Evolutionary conservation across 2,113 vertebrate species (phyloP).

Genomic region (Osmerus eperlanus): DNA sequence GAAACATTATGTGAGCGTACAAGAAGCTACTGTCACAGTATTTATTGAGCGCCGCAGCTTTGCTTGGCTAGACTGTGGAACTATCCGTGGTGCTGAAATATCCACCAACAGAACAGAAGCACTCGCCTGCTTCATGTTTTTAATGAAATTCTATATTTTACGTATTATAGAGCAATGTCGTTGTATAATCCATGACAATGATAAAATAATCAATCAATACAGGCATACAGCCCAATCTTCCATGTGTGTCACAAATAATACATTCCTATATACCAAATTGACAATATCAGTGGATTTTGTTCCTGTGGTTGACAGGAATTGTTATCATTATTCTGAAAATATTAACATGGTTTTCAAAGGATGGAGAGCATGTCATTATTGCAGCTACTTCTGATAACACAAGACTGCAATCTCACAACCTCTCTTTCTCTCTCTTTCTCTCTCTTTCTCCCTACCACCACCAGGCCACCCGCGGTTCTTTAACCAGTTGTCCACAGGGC

Average conservation of each 20-base stretch:
- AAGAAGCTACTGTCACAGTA: not conserved
- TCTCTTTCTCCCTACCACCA: conserved; percentile 4
- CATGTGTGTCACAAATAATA: too few relatives aligned
- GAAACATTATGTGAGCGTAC: not conserved
- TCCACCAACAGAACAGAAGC: not conserved
- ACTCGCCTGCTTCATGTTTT: not conserved
- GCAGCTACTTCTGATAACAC: too few relatives aligned
- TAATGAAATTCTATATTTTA: not conserved
- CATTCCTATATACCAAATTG: too few relatives aligned
- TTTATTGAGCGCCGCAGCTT: not conserved
- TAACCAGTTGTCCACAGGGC: conserved; percentile 93
- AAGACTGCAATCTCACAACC: not conserved
- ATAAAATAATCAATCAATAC: too few relatives aligned
- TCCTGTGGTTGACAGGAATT: too few relatives aligned
- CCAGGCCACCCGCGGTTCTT: conserved; percentile 97
- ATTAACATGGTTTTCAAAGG: too few relatives aligned
- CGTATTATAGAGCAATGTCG: too few relatives aligned
- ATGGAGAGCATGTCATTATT: too few relatives aligned
- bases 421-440: conserved; percentile 11
- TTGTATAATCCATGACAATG: too few relatives aligned
- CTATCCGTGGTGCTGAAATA: conserved; percentile 47
- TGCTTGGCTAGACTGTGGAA: conserved; percentile 8
- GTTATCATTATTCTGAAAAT: too few relatives aligned
- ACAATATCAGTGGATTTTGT: too few relatives aligned
- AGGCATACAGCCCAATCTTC: too few relatives aligned